Base-by-base conservation (phyloP, 2,888 invertebrate species). In the Zelleria hepariella region DNA sequence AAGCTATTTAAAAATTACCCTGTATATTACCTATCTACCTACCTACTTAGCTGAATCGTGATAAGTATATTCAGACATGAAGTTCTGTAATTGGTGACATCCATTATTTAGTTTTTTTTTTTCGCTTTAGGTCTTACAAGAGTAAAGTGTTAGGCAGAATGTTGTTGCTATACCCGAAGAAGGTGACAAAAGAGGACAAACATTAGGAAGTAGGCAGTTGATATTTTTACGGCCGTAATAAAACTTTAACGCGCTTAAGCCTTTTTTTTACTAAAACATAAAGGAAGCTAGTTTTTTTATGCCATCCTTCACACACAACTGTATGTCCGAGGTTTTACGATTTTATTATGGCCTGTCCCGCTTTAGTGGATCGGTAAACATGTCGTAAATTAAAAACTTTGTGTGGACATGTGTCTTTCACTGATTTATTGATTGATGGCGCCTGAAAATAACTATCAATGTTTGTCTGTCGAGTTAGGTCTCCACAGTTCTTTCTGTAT, bases 351-450 rank as follows among this genome's bases (percentile, higher is more conserved):
- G 66, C 23, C 51, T 51, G 66, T 67, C 67, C 69, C 67, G 65
- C 67, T 64, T 60, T 65, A 60, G 67, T 65, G 63, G 70, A 62
- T 62, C 62, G 75, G 75, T 78, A 83, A 84, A 83, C 82, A 83
- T 77, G 71, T 71, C 62, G 77, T 82, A 82, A 78, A 82, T 82
- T 75, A 59, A 76, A 42, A 67, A 62, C 62, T 54, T n/a, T n/a
- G 47, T 57, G 57, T 25, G 59, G 24, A 55, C 59, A 54, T n/a
- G n/a, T 15, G n/a, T 20, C 26, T 20, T 15, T 25, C 21, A 42
- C 18, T 27, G 21, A 63, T n/a, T n/a, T n/a, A n/a, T 54, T 63
- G 60, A 61, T 63, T 49, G 49, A 49, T 49, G 20, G 49, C 6
- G 2, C 15, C 32, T 42, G 32, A 42, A 42, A 42, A 42, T 42